Conservation (phyloP, 2,797 vertebrate species). For the Ibycter americanus region DNA sequence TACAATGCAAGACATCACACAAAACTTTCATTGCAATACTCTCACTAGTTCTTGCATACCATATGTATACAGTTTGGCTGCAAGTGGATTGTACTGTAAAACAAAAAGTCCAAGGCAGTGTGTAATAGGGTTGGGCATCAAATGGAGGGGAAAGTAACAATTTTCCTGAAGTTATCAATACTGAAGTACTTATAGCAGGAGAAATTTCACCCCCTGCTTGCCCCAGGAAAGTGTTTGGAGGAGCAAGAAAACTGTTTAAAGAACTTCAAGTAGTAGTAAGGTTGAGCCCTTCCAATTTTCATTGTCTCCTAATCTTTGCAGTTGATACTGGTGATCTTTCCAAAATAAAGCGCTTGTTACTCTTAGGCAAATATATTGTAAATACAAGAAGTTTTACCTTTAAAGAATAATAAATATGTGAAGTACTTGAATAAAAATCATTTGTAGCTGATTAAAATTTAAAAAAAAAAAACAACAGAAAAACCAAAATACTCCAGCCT, state of each 20-base stretch:
- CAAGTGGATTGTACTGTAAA: neutral
- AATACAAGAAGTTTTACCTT: neutral
- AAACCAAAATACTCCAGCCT: rapidly evolving
- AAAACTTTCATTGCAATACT: neutral
- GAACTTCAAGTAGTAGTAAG: neutral
- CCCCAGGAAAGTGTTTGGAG: neutral
- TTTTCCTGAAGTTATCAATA: neutral
- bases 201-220: neutral
- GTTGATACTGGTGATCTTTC: neutral
- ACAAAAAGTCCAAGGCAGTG: neutral
- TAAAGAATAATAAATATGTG: neutral
- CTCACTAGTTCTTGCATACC: neutral
- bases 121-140: neutral
- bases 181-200: neutral
- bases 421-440: neutral
- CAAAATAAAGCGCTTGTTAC: neutral
- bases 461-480: neutral
- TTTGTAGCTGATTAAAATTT: neutral
- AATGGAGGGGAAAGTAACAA: neutral
- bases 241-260: neutral
- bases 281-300: neutral
- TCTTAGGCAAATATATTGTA: neutral
- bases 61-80: neutral
- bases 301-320: neutral
- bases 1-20: slow-evolving; percentile 29